Percentiles rank a stretch among this genome's conserved stretches.
Conservation (phyloP, 2,888 invertebrate genomes). For the Caenorhabditis uteleia region DNA sequence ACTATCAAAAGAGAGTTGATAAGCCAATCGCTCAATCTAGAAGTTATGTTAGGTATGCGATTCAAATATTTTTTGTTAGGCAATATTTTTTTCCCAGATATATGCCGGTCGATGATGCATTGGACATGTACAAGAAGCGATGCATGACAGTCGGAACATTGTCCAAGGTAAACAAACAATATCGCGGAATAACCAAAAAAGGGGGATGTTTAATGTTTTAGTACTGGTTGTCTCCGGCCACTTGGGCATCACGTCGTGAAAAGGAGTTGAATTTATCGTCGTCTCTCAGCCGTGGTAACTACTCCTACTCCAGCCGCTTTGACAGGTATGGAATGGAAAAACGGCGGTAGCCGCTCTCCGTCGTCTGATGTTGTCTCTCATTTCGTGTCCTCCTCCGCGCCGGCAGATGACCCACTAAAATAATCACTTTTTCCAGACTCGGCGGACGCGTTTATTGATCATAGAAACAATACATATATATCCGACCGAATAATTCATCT, state of each 20-base stretch:
- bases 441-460: conserved; percentile 35
- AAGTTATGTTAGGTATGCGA: conserved; percentile 58
- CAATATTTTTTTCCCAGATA: conserved; percentile 42
- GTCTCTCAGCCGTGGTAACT: conserved; percentile 53
- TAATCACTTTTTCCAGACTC: conserved; percentile 19
- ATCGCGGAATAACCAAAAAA: background rate
- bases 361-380: background rate
- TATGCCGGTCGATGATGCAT: conserved; percentile 68
- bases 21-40: conserved; percentile 59
- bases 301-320: conserved; percentile 50
- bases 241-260: conserved; percentile 61
- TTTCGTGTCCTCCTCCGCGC: background rate
- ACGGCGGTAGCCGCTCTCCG: too few relatives aligned
- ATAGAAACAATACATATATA: background rate
- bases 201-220: conserved; percentile 14
- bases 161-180: conserved; percentile 49
- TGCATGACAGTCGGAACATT: conserved; percentile 68
- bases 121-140: conserved; percentile 69
- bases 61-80: background rate
- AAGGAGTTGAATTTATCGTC: conserved; percentile 61
- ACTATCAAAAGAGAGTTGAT: conserved; percentile 52
- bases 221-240: conserved; percentile 68
- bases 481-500: background rate
- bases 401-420: background rate
- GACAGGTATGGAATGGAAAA: too few relatives aligned